phyloP scores from a whole-genome alignment of 2,797 vertebrate genomes.

The Tiaroga cobitis region DNA sequence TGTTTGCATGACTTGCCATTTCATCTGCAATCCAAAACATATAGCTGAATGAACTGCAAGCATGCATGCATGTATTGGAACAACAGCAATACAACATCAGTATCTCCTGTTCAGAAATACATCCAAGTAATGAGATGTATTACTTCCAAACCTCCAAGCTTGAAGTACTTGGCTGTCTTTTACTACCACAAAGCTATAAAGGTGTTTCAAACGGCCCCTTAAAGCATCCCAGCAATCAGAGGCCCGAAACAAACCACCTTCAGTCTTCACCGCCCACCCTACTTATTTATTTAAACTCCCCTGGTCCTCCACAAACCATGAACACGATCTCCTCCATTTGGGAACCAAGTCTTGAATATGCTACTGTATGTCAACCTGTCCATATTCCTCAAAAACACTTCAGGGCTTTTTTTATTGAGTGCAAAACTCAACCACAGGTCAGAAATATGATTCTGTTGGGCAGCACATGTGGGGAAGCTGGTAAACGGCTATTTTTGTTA shows the following conservation, averaged over 20 bases:
- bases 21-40: background rate
- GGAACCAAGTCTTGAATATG: constrained; percentile 74
- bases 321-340: constrained; percentile 63
- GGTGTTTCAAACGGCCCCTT: constrained; percentile 39
- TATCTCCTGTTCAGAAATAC: background rate
- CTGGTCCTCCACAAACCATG: constrained; percentile 64
- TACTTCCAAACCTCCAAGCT: constrained; percentile 58
- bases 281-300: constrained; percentile 59
- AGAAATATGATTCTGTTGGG: constrained; percentile 36
- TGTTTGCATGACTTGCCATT: background rate
- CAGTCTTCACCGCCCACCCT: constrained; percentile 47
- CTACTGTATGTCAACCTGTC: constrained; percentile 71
- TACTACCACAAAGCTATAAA: constrained; percentile 55
- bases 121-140: too few species aligned
- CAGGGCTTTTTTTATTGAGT: constrained; percentile 55
- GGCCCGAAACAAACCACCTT: constrained; percentile 58
- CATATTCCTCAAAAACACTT: constrained; percentile 65
- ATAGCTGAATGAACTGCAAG: background rate
- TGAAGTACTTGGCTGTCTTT: constrained; percentile 26
- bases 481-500: constrained; percentile 32
- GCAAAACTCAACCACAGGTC: constrained; percentile 52
- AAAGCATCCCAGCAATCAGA: constrained; percentile 41
- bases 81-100: constrained; percentile 1
- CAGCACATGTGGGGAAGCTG: constrained; percentile 20
- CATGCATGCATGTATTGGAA: background rate